Evolutionary conservation across 2,888 invertebrate genomes (phyloP).

Genomic region (Philonicus albiceps): DNA sequence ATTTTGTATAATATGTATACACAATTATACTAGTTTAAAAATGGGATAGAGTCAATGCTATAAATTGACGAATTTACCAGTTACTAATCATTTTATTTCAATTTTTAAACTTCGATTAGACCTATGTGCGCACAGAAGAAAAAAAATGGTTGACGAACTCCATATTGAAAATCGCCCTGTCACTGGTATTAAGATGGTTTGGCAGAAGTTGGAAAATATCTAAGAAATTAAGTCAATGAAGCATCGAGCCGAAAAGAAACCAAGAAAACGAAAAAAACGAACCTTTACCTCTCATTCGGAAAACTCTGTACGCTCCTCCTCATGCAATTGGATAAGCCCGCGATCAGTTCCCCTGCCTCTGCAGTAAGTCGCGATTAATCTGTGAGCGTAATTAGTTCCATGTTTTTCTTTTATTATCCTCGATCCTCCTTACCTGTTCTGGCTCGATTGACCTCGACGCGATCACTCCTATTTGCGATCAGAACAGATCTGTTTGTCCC

Average conservation of each 20-base stretch:
- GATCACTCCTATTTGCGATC: constrained; percentile 21
- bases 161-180: background rate
- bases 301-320: constrained; percentile 34
- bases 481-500: background rate
- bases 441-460: constrained; percentile 17
- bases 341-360: constrained; percentile 33
- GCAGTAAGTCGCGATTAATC: constrained; percentile 12
- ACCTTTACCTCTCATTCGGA: constrained; percentile 22
- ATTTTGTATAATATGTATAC: no score
- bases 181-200: background rate
- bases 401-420: background rate
- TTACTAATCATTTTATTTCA: background rate
- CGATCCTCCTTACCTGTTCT: constrained; percentile 17
- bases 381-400: constrained; percentile 19
- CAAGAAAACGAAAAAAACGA: background rate
- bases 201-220: constrained; percentile 13
- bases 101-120: background rate
- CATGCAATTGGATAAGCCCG: constrained; percentile 20
- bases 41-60: no score
- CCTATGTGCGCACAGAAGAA: background rate
- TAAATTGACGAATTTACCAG: no score
- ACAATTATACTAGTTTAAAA: background rate
- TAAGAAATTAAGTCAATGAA: constrained; percentile 15
- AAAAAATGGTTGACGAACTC: constrained; percentile 15
- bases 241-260: background rate